Evolutionary conservation across 2,888 invertebrate genomes (phyloP).

Genomic region (Formica aserva): DNA sequence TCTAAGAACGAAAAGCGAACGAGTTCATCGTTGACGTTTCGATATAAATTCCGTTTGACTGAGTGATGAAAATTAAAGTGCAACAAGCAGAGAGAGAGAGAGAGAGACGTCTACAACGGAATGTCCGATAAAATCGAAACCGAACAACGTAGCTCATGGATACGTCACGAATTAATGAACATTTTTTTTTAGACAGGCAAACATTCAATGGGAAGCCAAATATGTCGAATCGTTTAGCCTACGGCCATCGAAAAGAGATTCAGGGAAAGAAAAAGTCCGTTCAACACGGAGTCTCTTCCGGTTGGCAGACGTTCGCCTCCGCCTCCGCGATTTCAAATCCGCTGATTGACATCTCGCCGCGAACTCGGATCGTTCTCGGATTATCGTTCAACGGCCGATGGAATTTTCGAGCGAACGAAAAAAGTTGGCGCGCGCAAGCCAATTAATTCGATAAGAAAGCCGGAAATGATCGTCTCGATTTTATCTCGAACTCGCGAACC

Average conservation of each 20-base stretch:
- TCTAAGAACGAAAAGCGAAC: conserved; percentile 32
- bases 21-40: conserved; percentile 35
- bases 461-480: not conserved
- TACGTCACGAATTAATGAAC: conserved; percentile 51
- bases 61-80: conserved; percentile 60
- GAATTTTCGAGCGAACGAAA: not conserved
- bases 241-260: conserved; percentile 37
- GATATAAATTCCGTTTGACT: conserved; percentile 55
- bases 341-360: conserved; percentile 40
- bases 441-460: not conserved
- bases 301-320: conserved; percentile 39
- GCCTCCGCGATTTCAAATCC: conserved; percentile 38
- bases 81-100: conserved; percentile 10
- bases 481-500: not conserved
- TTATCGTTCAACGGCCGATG: not conserved
- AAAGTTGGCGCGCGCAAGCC: not conserved
- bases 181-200: conserved; percentile 28
- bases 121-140: conserved; percentile 15
- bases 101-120: conserved; percentile 26
- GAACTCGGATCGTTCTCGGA: not conserved
- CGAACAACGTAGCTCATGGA: conserved; percentile 20
- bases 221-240: conserved; percentile 56
- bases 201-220: conserved; percentile 44
- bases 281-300: conserved; percentile 1
- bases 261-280: conserved; percentile 26